Conservation (phyloP, 2,888 invertebrate genomes). For the Tetragnatha montana region DNA sequence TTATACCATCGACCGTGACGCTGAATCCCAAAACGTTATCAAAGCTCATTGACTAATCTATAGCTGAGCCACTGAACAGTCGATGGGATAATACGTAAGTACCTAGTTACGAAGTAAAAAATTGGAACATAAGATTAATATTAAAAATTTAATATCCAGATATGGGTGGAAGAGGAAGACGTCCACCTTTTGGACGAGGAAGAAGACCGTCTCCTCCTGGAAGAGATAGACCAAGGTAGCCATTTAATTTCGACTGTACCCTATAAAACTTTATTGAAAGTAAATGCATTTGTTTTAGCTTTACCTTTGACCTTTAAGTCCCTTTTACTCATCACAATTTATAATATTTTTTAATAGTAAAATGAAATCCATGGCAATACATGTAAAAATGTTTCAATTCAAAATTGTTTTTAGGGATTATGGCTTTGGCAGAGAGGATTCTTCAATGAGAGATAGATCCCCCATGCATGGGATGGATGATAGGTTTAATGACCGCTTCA, state of each 20-base stretch:
- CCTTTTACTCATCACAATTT: background rate
- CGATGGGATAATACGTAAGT: too few relatives aligned
- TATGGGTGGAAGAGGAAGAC: constrained; percentile 33
- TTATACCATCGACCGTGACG: too few relatives aligned
- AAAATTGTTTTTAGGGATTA: constrained; percentile 35
- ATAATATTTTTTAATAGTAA: background rate
- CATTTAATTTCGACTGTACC: background rate
- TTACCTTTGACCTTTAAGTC: background rate
- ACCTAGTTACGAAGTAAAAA: too few relatives aligned
- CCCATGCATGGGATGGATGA: constrained; percentile 59
- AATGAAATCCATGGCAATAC: background rate
- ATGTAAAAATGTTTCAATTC: background rate
- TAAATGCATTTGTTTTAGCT: background rate
- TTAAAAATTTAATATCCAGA: constrained; percentile 27
- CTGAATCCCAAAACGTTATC: too few relatives aligned
- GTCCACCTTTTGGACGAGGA: constrained; percentile 54
- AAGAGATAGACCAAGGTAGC: constrained; percentile 46
- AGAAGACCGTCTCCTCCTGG: constrained; percentile 48
- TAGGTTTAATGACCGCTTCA: constrained; percentile 60
- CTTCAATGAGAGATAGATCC: constrained; percentile 56
- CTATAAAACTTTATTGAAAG: background rate
- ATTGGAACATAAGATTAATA: background rate
- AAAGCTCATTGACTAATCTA: too few relatives aligned
- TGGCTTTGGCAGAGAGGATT: constrained; percentile 61
- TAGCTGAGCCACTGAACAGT: too few relatives aligned